phyloP scores from a whole-genome alignment of 1,140 invertebrate genomes.

The Lanistes nyassanus region DNA sequence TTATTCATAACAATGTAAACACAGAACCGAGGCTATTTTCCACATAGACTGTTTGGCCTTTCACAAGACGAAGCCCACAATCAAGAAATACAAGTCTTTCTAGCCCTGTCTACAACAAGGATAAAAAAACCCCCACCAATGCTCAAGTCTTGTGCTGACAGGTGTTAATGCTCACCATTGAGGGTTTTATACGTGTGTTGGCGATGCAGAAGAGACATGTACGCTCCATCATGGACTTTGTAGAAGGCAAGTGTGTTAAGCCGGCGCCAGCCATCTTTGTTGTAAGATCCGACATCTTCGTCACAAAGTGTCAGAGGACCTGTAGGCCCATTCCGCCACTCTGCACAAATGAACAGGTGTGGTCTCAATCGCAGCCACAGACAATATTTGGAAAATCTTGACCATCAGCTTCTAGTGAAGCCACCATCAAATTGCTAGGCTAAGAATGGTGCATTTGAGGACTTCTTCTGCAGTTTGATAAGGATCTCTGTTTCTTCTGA shows the following conservation, averaged over 20 bases:
- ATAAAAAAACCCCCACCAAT: too few species aligned
- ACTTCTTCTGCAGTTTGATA: too few species aligned
- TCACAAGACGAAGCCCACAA: too few species aligned
- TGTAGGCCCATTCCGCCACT: slow-evolving; percentile 78
- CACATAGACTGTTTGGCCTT: too few species aligned
- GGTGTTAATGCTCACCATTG: slow-evolving; percentile 50
- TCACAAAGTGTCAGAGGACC: slow-evolving; percentile 92
- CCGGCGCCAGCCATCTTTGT: slow-evolving; percentile 95
- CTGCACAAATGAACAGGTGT: slow-evolving; percentile 49
- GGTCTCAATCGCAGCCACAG: neutral
- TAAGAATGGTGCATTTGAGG: too few species aligned
- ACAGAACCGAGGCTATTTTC: too few species aligned
- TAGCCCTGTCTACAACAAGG: too few species aligned
- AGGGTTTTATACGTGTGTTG: slow-evolving; percentile 75
- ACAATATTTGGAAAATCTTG: slow-evolving; percentile 1
- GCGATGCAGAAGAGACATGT: slow-evolving; percentile 90
- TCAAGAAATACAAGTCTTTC: too few species aligned
- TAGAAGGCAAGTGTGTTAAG: slow-evolving; percentile 98
- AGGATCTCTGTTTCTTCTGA: too few species aligned
- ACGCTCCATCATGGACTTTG: slow-evolving; percentile 92
- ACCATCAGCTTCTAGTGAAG: neutral
- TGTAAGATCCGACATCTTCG: slow-evolving; percentile 93
- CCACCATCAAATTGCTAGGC: neutral
- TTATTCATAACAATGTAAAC: too few species aligned
- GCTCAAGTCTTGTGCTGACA: too few species aligned